Evolutionary conservation across 2,797 vertebrate genomes (phyloP).

Genomic region (Telmatherina bonti): DNA sequence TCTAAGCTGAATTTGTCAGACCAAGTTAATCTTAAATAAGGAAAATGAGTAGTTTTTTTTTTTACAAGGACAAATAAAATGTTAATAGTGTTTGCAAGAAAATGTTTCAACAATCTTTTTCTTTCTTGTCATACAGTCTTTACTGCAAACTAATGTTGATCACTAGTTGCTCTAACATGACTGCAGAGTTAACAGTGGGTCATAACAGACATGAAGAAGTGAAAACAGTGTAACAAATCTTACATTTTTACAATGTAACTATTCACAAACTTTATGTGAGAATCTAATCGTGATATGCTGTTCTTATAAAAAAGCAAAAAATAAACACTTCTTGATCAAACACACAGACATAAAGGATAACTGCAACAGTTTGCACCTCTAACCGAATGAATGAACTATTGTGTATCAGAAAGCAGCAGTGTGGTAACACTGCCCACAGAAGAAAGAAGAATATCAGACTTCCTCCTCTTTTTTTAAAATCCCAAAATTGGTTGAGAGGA

Average conservation of each 20-base stretch:
- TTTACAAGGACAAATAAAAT: conserved; percentile 54
- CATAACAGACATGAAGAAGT: conserved; percentile 40
- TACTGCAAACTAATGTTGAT: conserved; percentile 25
- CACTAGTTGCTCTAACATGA: conserved; percentile 19
- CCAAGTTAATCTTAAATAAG: conserved; percentile 25
- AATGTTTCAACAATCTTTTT: conserved; percentile 16
- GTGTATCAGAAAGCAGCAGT: conserved; percentile 10
- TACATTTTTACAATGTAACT: conserved; percentile 56
- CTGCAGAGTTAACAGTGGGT: conserved; percentile 35
- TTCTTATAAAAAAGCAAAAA: conserved; percentile 23
- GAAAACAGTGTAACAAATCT: conserved; percentile 36
- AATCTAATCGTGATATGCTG: conserved; percentile 26
- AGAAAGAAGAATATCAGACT: conserved; percentile 1
- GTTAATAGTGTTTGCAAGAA: conserved; percentile 15
- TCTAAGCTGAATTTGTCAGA: conserved; percentile 39
- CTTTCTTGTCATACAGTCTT: conserved; percentile 21
- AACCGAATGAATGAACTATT: conserved; percentile 2
- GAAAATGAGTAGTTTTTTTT: conserved; percentile 30
- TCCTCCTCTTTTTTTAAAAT: neutral
- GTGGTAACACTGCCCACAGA: conserved; percentile 16
- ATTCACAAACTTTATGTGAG: conserved; percentile 23
- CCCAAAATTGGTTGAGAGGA: conserved; percentile 21
- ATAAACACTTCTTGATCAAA: conserved; percentile 27
- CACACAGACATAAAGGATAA: conserved; percentile 27
- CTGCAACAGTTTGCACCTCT: conserved; percentile 41